Evolutionary conservation across 2,113 vertebrate species (phyloP).

Genomic region (Numida meleagris): DNA sequence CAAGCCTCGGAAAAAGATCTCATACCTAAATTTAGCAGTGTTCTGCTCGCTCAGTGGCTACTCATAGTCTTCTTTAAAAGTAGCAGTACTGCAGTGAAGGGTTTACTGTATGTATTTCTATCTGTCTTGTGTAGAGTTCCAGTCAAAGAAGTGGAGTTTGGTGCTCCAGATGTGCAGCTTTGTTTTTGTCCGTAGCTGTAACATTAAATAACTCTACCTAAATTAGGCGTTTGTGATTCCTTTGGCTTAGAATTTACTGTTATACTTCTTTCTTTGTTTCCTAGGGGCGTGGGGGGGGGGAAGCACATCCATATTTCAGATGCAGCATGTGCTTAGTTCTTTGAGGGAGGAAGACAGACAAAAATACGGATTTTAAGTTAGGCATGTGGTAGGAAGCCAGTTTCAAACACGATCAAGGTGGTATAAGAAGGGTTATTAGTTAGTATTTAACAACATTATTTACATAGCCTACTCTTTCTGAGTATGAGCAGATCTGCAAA

Average conservation of each 20-base stretch:
- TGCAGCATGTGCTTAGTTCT: neutral
- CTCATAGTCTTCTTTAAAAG: neutral
- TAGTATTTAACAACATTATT: slow-evolving; percentile 38
- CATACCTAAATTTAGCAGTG: neutral
- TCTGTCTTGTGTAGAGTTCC: neutral
- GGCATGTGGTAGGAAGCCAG: neutral
- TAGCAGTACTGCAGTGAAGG: neutral
- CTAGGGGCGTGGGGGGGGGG: too few species aligned
- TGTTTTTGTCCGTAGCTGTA: neutral
- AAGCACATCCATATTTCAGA: neutral
- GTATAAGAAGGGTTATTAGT: neutral
- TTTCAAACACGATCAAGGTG: neutral
- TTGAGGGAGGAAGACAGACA: neutral
- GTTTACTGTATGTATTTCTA: neutral
- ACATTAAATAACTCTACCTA: neutral
- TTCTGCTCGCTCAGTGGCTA: neutral
- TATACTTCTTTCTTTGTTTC: neutral
- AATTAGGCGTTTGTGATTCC: neutral
- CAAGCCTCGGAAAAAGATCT: neutral
- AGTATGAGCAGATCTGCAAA: slow-evolving; percentile 42
- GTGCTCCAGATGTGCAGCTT: neutral
- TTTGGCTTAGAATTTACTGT: neutral
- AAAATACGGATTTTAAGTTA: neutral
- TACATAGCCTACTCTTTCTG: slow-evolving; percentile 19
- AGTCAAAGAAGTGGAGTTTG: neutral